Base-by-base conservation (phyloP, 2,888 invertebrate species). In the Palloptera scutellata region DNA sequence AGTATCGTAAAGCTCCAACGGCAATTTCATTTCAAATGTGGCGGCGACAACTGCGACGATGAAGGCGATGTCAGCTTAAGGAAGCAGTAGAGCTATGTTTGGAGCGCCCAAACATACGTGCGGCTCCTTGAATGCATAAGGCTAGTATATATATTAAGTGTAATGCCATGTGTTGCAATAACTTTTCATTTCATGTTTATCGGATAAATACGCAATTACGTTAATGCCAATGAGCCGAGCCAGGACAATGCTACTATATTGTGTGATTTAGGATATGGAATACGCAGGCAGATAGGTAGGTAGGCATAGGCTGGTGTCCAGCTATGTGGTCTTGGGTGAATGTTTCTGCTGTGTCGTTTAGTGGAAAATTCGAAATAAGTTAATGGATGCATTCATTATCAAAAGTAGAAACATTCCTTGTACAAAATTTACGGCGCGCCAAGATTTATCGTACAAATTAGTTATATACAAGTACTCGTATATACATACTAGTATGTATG, bases 151-250 rank as follows among this genome's bases (percentile, higher is more conserved):
- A 58, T 65, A 58, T 65, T 68, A 65, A 68, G 58, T 65, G 61
- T 65, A 69, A 69, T 66, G 61, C 60, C 30, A 66, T 63, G 66
- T 60, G 60, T 64, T 63, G 67, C 67, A 67, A 69, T 69, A 69
- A 69, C 64, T 69, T 69, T 69, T 69, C 69, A 69, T 67, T 69
- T 67, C 64, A 61, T 61, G 66, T 67, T 69, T 67, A 69, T 54
- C 69, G 63, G 63, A 70, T 70, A 70, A 70, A 70, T 70, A 55
- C 58, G 59, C 70, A 70, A 70, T 70, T 67, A 67, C 67, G 59
- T 64, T 67, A 64, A 64, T 64, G 59, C 53, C 20, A 64, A 57
- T 55, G 59, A 64, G 51, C n/a, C n/a, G n/a, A n/a, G 51, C 48
- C 40, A n/a, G 17, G 8, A 4, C 13, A 40, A 15, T 58, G 41